phyloP scores from a whole-genome alignment of 1,140 invertebrate species.

The Cherax destructor region DNA sequence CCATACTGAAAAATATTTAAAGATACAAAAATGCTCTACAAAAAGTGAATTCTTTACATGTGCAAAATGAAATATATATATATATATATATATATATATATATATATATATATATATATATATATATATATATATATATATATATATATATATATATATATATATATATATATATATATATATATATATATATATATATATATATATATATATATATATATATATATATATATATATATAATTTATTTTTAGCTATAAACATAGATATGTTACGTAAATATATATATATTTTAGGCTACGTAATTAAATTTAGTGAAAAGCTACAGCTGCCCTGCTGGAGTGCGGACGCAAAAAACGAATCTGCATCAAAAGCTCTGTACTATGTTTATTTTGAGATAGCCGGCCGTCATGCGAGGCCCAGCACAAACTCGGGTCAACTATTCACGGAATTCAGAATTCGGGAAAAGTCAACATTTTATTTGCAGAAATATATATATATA shows the following conservation, averaged over 20 bases:
- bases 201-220: conserved; percentile 12
- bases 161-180: conserved; percentile 12
- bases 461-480: not conserved
- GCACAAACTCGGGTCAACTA: not conserved
- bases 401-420: not conserved
- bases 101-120: not conserved
- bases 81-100: not conserved
- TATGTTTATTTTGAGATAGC: no score
- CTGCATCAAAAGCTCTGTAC: no score
- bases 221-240: not conserved
- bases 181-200: conserved; percentile 7
- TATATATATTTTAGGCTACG: not conserved
- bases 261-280: not conserved
- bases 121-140: not conserved
- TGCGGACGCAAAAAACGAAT: no score
- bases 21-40: no score
- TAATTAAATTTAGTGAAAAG: no score
- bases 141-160: not conserved
- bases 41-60: no score
- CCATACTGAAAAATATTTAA: no score
- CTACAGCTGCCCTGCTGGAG: no score
- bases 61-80: no score
- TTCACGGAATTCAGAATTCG: not conserved
- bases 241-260: no score
- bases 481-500: not conserved